These are phyloP conservation scores for Cryptocheilus praepositus DNA, from an alignment of 2,888 invertebrate species.

Conservation along the genomic window DNA sequence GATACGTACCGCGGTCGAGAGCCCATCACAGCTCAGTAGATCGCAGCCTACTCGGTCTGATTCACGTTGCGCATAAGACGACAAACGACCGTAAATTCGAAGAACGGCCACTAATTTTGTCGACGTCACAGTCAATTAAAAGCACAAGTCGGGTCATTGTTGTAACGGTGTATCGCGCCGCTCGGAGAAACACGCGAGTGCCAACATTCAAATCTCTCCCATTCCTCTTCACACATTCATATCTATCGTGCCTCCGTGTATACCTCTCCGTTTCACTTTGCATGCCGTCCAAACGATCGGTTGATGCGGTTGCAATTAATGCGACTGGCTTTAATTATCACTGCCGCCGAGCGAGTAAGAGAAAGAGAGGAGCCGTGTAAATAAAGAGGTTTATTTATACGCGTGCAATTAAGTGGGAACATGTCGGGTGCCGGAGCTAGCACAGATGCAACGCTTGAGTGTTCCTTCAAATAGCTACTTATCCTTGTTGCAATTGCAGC, in stretches of 20 bases:
- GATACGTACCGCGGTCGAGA: no score
- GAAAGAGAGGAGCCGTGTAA: conserved; percentile 31
- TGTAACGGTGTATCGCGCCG: no score
- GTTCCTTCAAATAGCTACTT: conserved; percentile 37
- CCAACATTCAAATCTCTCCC: neutral
- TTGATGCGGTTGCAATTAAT: conserved; percentile 37
- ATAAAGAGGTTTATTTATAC: conserved; percentile 53
- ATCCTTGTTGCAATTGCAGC: conserved; percentile 23
- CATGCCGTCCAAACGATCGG: conserved; percentile 29
- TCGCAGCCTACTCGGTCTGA: no score
- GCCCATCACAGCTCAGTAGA: no score
- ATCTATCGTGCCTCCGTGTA: neutral
- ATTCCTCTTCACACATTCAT: neutral
- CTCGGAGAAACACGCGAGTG: no score
- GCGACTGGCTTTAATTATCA: conserved; percentile 44
- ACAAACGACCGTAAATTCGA: no score
- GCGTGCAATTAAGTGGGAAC: conserved; percentile 40
- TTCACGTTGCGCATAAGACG: no score
- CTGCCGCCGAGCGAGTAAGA: neutral
- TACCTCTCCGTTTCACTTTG: neutral
- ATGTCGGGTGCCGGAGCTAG: conserved; percentile 9
- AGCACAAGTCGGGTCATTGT: no score
- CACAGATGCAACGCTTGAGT: conserved; percentile 37
- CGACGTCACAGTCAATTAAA: no score
- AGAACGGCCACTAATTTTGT: no score